Base-by-base conservation (phyloP, 37 sponge, comb jelly and placozoan species). In the Sycon ciliatum region DNA sequence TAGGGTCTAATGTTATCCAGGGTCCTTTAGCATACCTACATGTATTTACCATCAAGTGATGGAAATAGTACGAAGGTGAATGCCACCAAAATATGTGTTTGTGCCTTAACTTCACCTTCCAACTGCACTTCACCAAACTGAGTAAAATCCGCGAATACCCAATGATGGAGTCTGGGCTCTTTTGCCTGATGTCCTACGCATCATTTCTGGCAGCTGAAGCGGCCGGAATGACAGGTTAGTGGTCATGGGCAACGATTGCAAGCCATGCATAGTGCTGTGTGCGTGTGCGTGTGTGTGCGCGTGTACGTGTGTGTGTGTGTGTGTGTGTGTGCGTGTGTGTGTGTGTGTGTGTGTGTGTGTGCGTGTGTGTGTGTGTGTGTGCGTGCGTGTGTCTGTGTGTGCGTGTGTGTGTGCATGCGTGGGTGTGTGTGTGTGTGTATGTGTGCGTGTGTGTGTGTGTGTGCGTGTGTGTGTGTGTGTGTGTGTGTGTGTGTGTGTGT, bases 111-210 rank as follows among this genome's bases (percentile, higher is more conserved):
- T n/a, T n/a, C n/a, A n/a, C n/a, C n/a, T n/a, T n/a, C n/a, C n/a
- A n/a, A n/a, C n/a, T n/a, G n/a, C n/a, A 82, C 75, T 72, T 89
- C 32, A 80, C 87, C 65, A 95, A 95, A 78, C 69, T 95, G 54
- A 83, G 85, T 0, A 85, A 83, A 30, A 68, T 95, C 0, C 62
- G 88, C 24, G 91, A 89, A 13, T 84, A 80, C 55, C 96, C 91
- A 28, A 61, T 90, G 18, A 30, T 95, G 74, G 96, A 95, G 78
- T 87, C 96, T 5, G 66, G 85, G 32, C 76, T 95, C 76, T 95
- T 95, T 39, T 35, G 82, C 23, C 27, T 95, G 11, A 79, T 95
- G 83, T 90, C 91, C 29, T 95, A 90, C 65, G 71, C 79, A 33
- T 79, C 96, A 31, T 95, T 85, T 72, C 71, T 90, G 0, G 23